Base-by-base conservation (phyloP, 2,888 invertebrate species). In the Aromia moschata region DNA sequence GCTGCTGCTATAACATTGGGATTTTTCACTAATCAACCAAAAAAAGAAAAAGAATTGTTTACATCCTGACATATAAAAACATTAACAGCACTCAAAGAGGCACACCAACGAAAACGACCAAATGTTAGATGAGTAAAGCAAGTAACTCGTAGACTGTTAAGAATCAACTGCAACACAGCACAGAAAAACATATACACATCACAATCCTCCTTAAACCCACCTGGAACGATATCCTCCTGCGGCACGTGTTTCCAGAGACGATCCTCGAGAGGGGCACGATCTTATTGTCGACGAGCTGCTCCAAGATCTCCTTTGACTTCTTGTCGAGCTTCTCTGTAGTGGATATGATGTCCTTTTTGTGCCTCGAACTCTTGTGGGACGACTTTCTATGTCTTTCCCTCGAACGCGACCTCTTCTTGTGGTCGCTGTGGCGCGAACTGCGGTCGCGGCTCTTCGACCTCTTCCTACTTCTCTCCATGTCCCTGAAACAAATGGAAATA, bases 201-300 rank as follows among this genome's bases (percentile, higher is more conserved):
- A n/a, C n/a, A n/a, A n/a, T n/a, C n/a, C n/a, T n/a, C n/a, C 7
- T 70, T 66, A 67, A 64, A 56, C 57, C 54, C 69, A 78, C 77
- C 75, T 60, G 78, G 78, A 2, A 78, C 60, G 36, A 79, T 74
- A 63, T 80, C 81, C 18, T 80, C 81, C 63, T 80, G 79, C 3
- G 77, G 75, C 2, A 84, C 82, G 64, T 84, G 84, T 30, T 83
- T 83, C 84, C 84, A 84, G 1, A 84, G 68, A 2, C 83, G 72
- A 62, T 85, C 84, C 62, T 85, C 84, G 25, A 84, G 78, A 0
- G 84, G 1, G 79, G 79, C 0, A 80, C 80, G 60, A 81, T 80
- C 69, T 81, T 80, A 61, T 78, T 81, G 66, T 80, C 80, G 4
- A 80, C 80, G 15, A 81, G 69, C 55, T 80, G 79, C 55, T 81